phyloP scores from a whole-genome alignment of 2,888 invertebrate species.

The Homarus gammarus region DNA sequence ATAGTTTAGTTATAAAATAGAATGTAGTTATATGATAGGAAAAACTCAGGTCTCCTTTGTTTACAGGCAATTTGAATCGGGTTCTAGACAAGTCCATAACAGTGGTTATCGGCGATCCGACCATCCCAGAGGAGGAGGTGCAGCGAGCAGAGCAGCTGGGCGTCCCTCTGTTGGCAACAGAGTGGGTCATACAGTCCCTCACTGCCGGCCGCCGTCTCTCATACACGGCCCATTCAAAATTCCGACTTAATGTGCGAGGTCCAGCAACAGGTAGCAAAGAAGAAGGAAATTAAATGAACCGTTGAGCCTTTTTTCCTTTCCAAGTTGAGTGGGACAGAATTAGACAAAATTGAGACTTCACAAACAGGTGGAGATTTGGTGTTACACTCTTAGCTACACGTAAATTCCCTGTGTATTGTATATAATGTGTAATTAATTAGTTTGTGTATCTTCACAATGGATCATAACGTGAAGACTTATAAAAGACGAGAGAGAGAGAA shows the following conservation, averaged over 20 bases:
- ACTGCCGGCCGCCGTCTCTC: slow-evolving; percentile 58
- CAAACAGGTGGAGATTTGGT: no score
- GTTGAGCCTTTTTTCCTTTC: no score
- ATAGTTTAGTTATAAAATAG: no score
- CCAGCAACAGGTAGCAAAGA: slow-evolving; percentile 5
- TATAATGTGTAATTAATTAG: background rate
- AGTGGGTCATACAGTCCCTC: slow-evolving; percentile 74
- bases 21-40: no score
- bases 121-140: slow-evolving; percentile 65
- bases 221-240: slow-evolving; percentile 50
- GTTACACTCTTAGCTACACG: background rate
- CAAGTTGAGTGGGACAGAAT: background rate
- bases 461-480: no score
- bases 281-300: slow-evolving; percentile 11
- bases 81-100: slow-evolving; percentile 64
- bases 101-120: slow-evolving; percentile 67
- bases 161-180: slow-evolving; percentile 68
- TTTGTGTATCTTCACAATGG: background rate
- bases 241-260: slow-evolving; percentile 28
- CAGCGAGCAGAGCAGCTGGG: slow-evolving; percentile 59
- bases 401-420: background rate
- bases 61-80: slow-evolving; percentile 64
- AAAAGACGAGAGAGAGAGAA: no score
- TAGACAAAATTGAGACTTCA: background rate
- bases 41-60: background rate